These are phyloP conservation scores for Philonicus albiceps DNA, from an alignment of 2,888 invertebrate species.

Conservation along the genomic window DNA sequence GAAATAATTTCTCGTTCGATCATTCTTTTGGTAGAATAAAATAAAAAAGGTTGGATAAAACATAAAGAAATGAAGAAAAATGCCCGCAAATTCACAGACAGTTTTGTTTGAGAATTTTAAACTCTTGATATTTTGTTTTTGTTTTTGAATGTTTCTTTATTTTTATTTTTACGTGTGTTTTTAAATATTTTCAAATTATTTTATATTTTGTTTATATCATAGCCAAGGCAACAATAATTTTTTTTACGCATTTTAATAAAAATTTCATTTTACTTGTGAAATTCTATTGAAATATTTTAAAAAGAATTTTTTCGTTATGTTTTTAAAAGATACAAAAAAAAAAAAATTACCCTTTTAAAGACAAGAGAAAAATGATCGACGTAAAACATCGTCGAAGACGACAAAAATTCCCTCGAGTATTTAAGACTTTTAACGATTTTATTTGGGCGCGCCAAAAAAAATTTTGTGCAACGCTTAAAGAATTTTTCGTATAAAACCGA, in stretches of 20 bases:
- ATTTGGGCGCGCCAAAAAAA: not conserved
- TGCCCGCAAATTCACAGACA: not conserved
- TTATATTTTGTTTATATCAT: too few species aligned
- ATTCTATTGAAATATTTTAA: not conserved
- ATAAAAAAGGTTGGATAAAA: not conserved
- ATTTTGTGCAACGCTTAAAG: not conserved
- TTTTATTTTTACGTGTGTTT: not conserved
- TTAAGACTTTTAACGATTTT: not conserved
- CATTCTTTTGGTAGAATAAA: not conserved
- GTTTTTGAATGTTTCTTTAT: not conserved
- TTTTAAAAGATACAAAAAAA: too few species aligned
- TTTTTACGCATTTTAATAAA: constrained; percentile 3
- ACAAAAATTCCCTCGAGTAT: too few species aligned
- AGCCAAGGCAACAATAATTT: too few species aligned
- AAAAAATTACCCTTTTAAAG: too few species aligned
- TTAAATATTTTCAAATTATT: not conserved
- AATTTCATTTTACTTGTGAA: constrained; percentile 5
- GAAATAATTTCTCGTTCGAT: not conserved
- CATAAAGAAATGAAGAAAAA: not conserved
- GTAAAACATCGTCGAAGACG: too few species aligned
- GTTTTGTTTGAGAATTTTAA: not conserved
- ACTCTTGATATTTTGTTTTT: not conserved
- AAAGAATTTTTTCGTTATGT: not conserved
- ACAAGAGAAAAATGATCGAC: not conserved
- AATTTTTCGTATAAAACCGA: too few species aligned